Base-by-base conservation (phyloP, 1,140 invertebrate species). In the Linepithema humile region DNA sequence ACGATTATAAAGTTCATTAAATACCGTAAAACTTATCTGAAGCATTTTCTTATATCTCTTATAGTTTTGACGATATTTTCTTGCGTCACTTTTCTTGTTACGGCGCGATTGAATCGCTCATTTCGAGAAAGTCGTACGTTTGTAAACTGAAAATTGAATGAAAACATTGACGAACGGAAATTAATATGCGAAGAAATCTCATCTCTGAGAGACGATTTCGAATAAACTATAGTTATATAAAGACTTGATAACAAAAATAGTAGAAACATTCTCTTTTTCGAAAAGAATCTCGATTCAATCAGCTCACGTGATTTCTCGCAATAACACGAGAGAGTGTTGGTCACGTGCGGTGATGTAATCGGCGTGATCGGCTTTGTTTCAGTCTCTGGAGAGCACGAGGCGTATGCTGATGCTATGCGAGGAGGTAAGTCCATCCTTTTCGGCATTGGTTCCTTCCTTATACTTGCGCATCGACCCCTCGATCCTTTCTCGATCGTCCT, bases 381-480 rank as follows among this genome's bases (percentile, higher is more conserved):
- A 99, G 98, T 99, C 99, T 26, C 94, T 99, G 96, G 99, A 99
- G 94, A 98, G 98, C 91, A 99, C 99, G 32, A 96, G 99, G 91
- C 97, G 98, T 92, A 99, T 99, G 99, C 95, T 99, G 95, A 95
- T 96, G 83, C 95, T 99, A 94, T 99, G 98, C 94, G 99, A 99
- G 95, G 98, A 99, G 98, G 98, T 99, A 96, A 97, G 96, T 96
- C 86, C 73, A n/a, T 85, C 78, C 67, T 35, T 82, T 83, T 80
- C 53, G 29, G 59, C 60, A 82, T 57, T 73, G 35, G 9, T 2
- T 85, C 40, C 87, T 78, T 43, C 65, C 74, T 74, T 69, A 53
- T 75, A 85, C 53, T 84, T 62, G 85, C 80, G 87, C 80, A 88
- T 88, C 35, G 85, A 85, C 77, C 78, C 84, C 59, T 83, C 73